phyloP scores from a whole-genome alignment of 2,113 vertebrate genomes.

The Athene noctua region DNA sequence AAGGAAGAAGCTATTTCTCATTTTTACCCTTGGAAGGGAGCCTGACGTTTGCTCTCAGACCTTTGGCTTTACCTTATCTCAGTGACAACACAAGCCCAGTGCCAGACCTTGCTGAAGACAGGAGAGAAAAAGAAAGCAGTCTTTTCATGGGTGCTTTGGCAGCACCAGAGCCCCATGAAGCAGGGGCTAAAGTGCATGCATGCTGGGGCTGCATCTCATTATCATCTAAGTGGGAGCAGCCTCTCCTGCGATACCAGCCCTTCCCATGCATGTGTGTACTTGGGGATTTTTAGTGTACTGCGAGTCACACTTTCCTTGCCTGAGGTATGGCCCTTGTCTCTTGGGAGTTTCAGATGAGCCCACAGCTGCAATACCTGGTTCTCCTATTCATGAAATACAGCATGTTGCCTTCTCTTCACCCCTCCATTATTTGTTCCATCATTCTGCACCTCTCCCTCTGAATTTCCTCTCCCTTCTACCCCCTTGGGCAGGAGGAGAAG shows the following conservation, averaged over 20 bases:
- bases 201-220: not conserved
- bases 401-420: not conserved
- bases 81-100: not conserved
- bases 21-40: not conserved
- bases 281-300: not conserved
- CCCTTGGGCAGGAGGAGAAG: not conserved
- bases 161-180: not conserved
- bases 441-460: not conserved
- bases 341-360: not conserved
- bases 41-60: not conserved
- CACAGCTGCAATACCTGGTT: not conserved
- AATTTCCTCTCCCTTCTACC: not conserved
- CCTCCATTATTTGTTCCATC: not conserved
- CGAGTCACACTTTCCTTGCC: not conserved
- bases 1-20: not conserved
- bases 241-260: not conserved
- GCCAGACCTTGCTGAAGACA: not conserved
- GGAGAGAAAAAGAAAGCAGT: not conserved
- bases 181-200: not conserved
- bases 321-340: not conserved
- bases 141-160: not conserved
- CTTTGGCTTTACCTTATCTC: not conserved
- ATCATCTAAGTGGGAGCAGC: not conserved
- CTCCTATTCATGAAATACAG: not conserved
- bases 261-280: rapidly evolving